Base-by-base conservation (phyloP, 37 sponge, comb jelly and placozoan genomes). In the Agelas oroides region DNA sequence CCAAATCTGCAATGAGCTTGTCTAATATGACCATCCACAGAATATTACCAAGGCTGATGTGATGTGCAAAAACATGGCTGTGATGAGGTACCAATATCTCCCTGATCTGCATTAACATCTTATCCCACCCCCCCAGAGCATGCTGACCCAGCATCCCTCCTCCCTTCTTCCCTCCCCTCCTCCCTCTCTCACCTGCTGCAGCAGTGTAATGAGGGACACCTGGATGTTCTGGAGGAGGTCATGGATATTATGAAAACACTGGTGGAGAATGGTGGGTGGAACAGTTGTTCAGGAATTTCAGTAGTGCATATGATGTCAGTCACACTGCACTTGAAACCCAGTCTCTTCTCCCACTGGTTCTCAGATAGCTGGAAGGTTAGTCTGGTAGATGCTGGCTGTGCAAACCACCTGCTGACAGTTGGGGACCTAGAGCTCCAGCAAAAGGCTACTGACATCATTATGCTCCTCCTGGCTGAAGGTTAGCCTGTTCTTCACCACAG, bases 301-400 rank as follows among this genome's bases (percentile, higher is more conserved):
- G n/a, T n/a, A n/a, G 58, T 56, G 58, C 18, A 18, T 25, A 61
- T 5, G 14, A 5, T 61, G 62, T 61, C 27, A 27, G 14, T 23
- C 11, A 5, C 14, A 2, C 2, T 25, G 25, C 62, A 14, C n/a
- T 25, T 61, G n/a, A 2, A 25, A n/a, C n/a, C n/a, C n/a, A n/a
- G n/a, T n/a, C n/a, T n/a, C n/a, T n/a, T n/a, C n/a, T n/a, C n/a
- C n/a, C n/a, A n/a, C n/a, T n/a, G n/a, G n/a, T n/a, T 1, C n/a
- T 28, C 71, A 87, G 88, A 87, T 61, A 38, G 64, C 8, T 72
- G 72, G 81, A 80, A 87, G 68, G 59, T 80, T 52, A 75, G 37
- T 21, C 27, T 87, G 38, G 34, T 68, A 3, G 75, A 73, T 5
- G 31, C 31, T 28, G 66, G 55, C 17, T 73, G 76, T 37, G 53